Conservation (phyloP, 1,140 invertebrate species). For the Lepidotrigona ventralis region DNA sequence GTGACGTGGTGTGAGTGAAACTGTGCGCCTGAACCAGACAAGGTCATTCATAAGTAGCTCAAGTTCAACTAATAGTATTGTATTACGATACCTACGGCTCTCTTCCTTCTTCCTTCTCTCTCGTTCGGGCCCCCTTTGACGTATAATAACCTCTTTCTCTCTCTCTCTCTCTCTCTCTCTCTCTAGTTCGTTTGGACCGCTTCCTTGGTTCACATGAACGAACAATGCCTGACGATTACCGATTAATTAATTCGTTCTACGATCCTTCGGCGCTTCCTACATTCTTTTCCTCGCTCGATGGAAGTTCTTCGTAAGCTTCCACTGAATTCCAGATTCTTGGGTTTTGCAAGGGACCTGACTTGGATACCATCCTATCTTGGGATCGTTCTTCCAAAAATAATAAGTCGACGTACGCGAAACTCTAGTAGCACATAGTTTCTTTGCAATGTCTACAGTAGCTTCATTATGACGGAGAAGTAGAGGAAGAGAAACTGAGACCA, state of each 20-base stretch:
- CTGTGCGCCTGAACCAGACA: slow-evolving; percentile 65
- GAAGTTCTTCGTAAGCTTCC: background rate
- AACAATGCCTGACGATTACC: slow-evolving; percentile 21
- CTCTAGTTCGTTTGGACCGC: background rate
- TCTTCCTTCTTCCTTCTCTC: slow-evolving; percentile 34
- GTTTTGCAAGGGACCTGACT: background rate
- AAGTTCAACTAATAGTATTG: slow-evolving; percentile 76
- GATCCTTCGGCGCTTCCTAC: background rate
- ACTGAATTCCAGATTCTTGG: background rate
- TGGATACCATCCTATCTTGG: no score
- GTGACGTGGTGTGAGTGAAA: background rate
- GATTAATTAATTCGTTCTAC: slow-evolving; percentile 14
- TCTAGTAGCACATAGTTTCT: no score
- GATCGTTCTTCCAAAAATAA: no score
- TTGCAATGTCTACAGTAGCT: no score
- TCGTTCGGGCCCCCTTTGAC: background rate
- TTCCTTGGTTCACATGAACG: slow-evolving; percentile 2
- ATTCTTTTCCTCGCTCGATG: background rate
- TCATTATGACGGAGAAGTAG: no score
- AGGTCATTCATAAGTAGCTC: slow-evolving; percentile 76
- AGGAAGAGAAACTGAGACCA: no score
- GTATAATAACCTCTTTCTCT: background rate
- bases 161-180: slow-evolving; percentile 11
- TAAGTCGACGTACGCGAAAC: no score
- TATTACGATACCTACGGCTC: slow-evolving; percentile 71